phyloP scores from a whole-genome alignment of 2,113 vertebrate genomes.

The Piliocolobus tephrosceles region DNA sequence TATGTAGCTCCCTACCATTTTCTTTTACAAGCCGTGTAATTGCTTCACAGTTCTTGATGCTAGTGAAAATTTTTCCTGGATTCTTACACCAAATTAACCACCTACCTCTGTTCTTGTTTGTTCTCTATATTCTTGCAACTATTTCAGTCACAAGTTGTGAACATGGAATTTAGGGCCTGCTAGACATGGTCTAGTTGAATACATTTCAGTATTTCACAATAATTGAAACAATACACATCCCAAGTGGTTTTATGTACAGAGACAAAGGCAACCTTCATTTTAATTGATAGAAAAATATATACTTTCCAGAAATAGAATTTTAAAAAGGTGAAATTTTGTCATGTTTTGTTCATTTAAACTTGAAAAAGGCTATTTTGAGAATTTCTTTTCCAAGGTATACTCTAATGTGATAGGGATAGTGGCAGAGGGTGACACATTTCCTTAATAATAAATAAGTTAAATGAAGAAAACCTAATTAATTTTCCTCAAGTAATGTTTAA shows the following conservation, averaged over 20 bases:
- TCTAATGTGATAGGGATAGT: not conserved
- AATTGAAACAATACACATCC: not conserved
- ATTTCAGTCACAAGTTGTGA: slow-evolving; percentile 16
- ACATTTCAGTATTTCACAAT: not conserved
- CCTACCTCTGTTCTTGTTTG: not conserved
- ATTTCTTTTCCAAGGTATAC: not conserved
- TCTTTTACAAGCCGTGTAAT: not conserved
- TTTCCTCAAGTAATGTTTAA: not conserved
- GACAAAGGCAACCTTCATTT: not conserved
- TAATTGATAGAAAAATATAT: slow-evolving; percentile 1
- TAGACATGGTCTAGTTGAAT: not conserved
- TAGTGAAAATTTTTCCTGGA: not conserved
- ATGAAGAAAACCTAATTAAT: not conserved
- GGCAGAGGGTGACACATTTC: not conserved
- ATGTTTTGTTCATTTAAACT: slow-evolving; percentile 8
- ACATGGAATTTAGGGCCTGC: not conserved
- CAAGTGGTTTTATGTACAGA: not conserved
- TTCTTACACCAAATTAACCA: not conserved
- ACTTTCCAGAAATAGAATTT: slow-evolving; percentile 27
- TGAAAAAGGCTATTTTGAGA: not conserved
- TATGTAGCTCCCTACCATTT: not conserved
- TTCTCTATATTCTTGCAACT: not conserved
- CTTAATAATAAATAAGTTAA: slow-evolving; percentile 3
- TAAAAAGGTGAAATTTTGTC: not conserved
- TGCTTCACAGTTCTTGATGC: not conserved